A percentile compares a stretch with the other conserved stretches of the same genome.
Conservation (phyloP, 2,888 invertebrate genomes). For the Mactromeris polynyma region DNA sequence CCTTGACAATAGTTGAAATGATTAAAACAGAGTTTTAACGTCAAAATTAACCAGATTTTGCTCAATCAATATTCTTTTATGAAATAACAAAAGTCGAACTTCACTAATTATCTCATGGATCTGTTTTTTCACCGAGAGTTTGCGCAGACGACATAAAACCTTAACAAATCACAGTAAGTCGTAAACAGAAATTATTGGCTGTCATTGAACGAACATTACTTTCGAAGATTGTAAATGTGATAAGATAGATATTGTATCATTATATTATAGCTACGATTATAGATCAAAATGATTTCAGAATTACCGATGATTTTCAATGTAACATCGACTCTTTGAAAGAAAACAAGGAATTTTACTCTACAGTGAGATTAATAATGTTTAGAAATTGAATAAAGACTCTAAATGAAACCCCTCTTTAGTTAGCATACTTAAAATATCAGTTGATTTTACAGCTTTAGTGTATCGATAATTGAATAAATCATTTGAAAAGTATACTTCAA, state of each 20-base stretch:
- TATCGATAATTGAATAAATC: background rate
- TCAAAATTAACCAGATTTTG: background rate
- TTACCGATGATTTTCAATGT: background rate
- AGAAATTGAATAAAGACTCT: background rate
- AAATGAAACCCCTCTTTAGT: background rate
- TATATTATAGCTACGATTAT: background rate
- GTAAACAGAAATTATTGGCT: background rate
- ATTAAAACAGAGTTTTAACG: background rate
- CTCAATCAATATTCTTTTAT: background rate
- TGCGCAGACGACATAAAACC: background rate
- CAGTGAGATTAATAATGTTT: background rate
- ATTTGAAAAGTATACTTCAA: background rate
- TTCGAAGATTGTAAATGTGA: background rate
- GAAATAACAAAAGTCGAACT: background rate
- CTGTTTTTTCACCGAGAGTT: background rate
- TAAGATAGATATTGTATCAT: conserved; percentile 1
- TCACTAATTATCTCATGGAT: background rate
- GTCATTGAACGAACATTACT: background rate
- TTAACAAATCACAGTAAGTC: background rate
- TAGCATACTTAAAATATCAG: background rate
- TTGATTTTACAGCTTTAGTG: background rate
- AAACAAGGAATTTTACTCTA: background rate
- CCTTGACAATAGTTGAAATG: background rate
- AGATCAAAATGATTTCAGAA: background rate
- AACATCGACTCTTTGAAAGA: background rate